Conservation (phyloP, 1,140 invertebrate genomes). For the Hylaeus anthracinus region DNA sequence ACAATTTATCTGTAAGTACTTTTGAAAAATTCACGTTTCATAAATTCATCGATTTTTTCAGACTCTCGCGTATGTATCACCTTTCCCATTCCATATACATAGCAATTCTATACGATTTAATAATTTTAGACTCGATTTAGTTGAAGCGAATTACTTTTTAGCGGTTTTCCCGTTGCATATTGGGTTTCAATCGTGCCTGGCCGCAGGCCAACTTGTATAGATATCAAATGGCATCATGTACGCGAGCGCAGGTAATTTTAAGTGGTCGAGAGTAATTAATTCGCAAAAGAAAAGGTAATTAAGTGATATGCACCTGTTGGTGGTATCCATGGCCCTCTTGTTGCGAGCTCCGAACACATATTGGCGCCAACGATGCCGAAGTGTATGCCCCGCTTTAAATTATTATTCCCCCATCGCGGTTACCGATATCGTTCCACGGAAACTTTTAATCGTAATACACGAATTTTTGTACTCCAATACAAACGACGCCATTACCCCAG, state of each 20-base stretch:
- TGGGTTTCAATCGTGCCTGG: conserved; percentile 52
- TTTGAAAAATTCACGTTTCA: no score
- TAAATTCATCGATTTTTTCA: no score
- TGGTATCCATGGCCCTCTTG: not conserved
- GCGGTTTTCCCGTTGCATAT: conserved; percentile 44
- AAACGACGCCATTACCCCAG: not conserved
- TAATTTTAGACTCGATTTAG: conserved; percentile 22
- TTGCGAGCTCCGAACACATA: conserved; percentile 9
- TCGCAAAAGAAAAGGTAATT: conserved; percentile 44
- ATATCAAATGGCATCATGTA: conserved; percentile 32
- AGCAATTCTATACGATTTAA: not conserved
- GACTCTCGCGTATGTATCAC: no score
- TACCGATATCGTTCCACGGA: not conserved
- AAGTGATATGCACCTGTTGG: conserved; percentile 52
- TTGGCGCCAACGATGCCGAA: not conserved
- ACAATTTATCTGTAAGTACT: no score
- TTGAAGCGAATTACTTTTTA: conserved; percentile 1
- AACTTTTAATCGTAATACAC: not conserved
- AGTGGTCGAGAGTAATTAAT: conserved; percentile 50
- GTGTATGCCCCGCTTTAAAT: conserved; percentile 2
- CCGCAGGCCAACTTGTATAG: conserved; percentile 40
- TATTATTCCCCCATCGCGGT: not conserved
- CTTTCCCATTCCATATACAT: no score
- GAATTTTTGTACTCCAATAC: not conserved
- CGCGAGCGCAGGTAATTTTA: conserved; percentile 52